Evolutionary conservation across 1,140 invertebrate species (phyloP).

Genomic region (Nasonia giraulti): DNA sequence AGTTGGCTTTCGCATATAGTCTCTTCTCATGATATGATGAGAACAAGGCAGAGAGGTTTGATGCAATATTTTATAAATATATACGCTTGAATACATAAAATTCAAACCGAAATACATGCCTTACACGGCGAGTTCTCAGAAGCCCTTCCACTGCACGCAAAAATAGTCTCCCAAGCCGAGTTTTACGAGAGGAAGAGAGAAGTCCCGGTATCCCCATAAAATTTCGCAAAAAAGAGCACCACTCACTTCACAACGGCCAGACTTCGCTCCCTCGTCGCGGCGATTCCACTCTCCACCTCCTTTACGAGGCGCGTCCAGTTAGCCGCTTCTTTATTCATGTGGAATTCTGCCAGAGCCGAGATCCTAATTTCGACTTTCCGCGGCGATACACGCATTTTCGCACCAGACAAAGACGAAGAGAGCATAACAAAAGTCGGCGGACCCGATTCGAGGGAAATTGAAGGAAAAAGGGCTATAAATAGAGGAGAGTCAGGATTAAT

Average conservation of each 20-base stretch:
- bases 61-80: no score
- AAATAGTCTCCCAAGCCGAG: neutral
- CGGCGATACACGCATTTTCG: neutral
- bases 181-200: neutral
- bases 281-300: neutral
- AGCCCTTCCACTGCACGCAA: neutral
- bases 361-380: conserved; percentile 53
- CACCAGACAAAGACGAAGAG: neutral
- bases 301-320: conserved; percentile 46
- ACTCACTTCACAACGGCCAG: neutral
- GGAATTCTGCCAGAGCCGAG: conserved; percentile 55
- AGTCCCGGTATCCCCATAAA: neutral
- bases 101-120: no score
- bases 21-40: no score
- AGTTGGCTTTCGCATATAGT: neutral
- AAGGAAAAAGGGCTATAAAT: no score
- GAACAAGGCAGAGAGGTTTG: no score
- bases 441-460: neutral
- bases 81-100: no score
- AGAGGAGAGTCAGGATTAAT: no score
- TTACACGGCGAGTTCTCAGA: no score
- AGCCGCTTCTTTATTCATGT: conserved; percentile 59
- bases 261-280: neutral
- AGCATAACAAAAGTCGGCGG: neutral
- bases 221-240: neutral